Conservation (phyloP, 1,140 invertebrate genomes). For the Cyrtorhinus lividipennis region DNA sequence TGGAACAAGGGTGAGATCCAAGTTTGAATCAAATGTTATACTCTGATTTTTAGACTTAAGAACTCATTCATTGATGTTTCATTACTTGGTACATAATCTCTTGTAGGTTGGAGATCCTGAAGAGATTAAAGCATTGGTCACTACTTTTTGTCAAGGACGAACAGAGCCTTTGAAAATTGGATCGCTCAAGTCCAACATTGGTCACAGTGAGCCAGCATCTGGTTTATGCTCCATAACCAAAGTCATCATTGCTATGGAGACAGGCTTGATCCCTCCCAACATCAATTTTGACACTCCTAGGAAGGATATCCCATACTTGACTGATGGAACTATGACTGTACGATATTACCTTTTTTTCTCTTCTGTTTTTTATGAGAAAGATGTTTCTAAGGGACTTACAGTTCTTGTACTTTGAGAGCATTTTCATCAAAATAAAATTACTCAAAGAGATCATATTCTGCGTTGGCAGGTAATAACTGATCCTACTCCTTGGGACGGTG, state of each 20-base stretch:
- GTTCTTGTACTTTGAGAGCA: neutral
- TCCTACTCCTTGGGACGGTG: slow-evolving; percentile 43
- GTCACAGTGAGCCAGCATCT: slow-evolving; percentile 81
- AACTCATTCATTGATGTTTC: neutral
- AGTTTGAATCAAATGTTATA: neutral
- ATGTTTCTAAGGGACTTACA: neutral
- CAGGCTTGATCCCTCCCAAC: slow-evolving; percentile 51
- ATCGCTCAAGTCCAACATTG: slow-evolving; percentile 85
- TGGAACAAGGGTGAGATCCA: slow-evolving; percentile 31
- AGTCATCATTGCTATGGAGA: slow-evolving; percentile 53
- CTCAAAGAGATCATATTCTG: too few relatives aligned
- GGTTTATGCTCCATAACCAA: slow-evolving; percentile 74
- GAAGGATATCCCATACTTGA: slow-evolving; percentile 47
- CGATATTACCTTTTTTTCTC: slow-evolving; percentile 10
- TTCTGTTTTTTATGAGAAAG: too few relatives aligned
- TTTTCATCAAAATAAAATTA: neutral
- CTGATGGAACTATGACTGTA: slow-evolving; percentile 43
- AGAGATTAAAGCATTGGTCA: slow-evolving; percentile 72
- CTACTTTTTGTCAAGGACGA: slow-evolving; percentile 56
- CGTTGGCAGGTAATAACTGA: slow-evolving; percentile 48
- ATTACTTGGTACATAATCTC: neutral
- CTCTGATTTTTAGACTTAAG: neutral
- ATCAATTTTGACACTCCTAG: slow-evolving; percentile 52
- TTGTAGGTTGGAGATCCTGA: slow-evolving; percentile 64
- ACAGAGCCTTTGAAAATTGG: slow-evolving; percentile 62